These are phyloP conservation scores for Nyctibius bracteatus DNA, from an alignment of 2,113 vertebrate genomes.

Conservation along the genomic window DNA sequence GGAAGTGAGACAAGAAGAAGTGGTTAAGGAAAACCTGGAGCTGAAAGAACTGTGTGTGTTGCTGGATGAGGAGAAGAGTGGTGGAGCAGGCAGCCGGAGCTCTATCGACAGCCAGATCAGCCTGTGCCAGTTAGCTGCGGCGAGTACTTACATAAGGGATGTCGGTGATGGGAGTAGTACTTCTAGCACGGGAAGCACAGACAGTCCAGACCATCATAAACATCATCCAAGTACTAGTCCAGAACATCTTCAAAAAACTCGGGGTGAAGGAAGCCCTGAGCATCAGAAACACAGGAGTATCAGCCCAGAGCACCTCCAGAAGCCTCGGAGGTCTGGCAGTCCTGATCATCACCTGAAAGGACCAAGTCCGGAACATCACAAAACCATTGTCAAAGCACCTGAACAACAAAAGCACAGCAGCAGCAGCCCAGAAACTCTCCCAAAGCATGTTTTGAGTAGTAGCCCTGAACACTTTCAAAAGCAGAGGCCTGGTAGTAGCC, in stretches of 20 bases:
- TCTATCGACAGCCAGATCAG: constrained; percentile 92
- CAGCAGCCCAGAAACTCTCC: constrained; percentile 77
- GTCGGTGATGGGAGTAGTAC: constrained; percentile 94
- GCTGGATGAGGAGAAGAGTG: constrained; percentile 88
- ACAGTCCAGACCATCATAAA: constrained; percentile 82
- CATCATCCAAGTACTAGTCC: constrained; percentile 73
- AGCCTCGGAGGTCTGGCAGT: constrained; percentile 70
- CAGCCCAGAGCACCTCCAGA: constrained; percentile 86
- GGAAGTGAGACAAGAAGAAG: constrained; percentile 88
- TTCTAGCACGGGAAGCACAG: constrained; percentile 86
- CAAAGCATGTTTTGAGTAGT: constrained; percentile 77
- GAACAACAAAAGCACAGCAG: constrained; percentile 77
- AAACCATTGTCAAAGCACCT: constrained; percentile 72
- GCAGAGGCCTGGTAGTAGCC: constrained; percentile 79
- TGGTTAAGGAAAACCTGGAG: constrained; percentile 92
- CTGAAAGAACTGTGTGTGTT: constrained; percentile 92
- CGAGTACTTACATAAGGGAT: constrained; percentile 79
- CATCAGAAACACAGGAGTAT: constrained; percentile 79
- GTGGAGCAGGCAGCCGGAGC: constrained; percentile 81
- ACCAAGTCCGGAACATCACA: constrained; percentile 84
- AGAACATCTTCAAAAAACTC: constrained; percentile 80
- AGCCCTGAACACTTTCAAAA: constrained; percentile 87
- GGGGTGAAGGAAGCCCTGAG: constrained; percentile 83
- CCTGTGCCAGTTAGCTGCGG: constrained; percentile 78
- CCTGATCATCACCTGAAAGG: constrained; percentile 82